Conservation (phyloP, 1,140 invertebrate genomes). For the Neodiprion lecontei region DNA sequence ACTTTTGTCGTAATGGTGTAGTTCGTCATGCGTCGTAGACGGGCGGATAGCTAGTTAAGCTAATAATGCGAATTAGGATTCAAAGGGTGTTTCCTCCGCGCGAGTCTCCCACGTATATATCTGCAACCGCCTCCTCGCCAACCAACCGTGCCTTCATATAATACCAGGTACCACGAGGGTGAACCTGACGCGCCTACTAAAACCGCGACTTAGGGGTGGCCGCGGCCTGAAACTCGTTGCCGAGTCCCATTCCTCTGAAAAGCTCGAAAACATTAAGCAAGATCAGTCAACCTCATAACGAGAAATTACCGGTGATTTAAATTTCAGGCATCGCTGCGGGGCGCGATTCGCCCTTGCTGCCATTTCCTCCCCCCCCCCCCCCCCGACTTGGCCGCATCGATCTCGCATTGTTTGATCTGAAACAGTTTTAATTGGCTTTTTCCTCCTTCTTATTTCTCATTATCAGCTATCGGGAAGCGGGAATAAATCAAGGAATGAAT, state of each 20-base stretch:
- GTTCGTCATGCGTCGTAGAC: neutral
- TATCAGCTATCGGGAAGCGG: too few relatives aligned
- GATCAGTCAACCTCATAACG: neutral
- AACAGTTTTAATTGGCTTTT: conserved; percentile 1
- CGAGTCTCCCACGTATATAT: neutral
- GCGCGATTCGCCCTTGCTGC: neutral
- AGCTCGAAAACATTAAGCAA: neutral
- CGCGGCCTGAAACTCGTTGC: neutral
- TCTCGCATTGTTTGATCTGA: neutral
- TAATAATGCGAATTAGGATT: conserved; percentile 5
- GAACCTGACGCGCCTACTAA: conserved; percentile 6
- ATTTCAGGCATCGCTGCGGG: conserved; percentile 1
- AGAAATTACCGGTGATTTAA: conserved; percentile 5
- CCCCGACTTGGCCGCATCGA: neutral
- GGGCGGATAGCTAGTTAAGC: neutral
- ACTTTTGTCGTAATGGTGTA: neutral
- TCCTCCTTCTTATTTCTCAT: neutral
- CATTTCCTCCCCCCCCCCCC: neutral
- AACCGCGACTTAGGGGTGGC: conserved; percentile 1
- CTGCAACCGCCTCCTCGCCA: neutral
- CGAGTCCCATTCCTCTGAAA: neutral
- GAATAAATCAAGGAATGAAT: too few relatives aligned
- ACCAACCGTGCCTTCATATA: conserved; percentile 7
- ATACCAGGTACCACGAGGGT: conserved; percentile 2
- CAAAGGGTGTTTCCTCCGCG: conserved; percentile 1